phyloP scores from a whole-genome alignment of 2,113 vertebrate genomes.

The Campylomormyrus tamandua region DNA sequence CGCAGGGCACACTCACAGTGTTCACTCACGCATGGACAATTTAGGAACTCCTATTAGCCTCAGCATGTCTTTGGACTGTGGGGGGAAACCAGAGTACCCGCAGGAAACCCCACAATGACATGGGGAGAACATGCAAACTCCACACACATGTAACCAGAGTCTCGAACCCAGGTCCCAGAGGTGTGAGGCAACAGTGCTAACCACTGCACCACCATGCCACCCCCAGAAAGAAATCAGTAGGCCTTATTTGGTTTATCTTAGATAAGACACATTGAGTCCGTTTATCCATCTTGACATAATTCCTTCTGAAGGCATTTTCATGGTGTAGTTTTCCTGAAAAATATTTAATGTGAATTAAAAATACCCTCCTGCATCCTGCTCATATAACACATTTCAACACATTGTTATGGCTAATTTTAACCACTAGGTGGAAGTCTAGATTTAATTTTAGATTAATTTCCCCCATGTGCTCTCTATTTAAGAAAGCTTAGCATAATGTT shows the following conservation, averaged over 20 bases:
- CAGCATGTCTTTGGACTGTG: too few species aligned
- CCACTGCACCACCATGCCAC: too few species aligned
- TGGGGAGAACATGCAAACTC: too few species aligned
- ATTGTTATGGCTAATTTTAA: neutral
- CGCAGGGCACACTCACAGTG: too few species aligned
- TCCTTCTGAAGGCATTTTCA: neutral
- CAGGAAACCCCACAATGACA: too few species aligned
- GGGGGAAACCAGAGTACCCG: too few species aligned
- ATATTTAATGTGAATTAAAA: neutral
- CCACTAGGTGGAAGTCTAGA: constrained; percentile 11
- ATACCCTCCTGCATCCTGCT: neutral
- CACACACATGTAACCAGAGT: too few species aligned
- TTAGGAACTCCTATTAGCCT: too few species aligned
- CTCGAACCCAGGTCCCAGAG: too few species aligned
- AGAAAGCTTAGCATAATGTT: neutral
- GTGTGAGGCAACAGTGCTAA: too few species aligned
- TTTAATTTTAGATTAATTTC: neutral
- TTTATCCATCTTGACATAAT: neutral
- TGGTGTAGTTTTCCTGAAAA: neutral
- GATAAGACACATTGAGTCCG: neutral
- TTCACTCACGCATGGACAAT: too few species aligned
- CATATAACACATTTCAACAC: neutral
- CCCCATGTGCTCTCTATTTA: neutral
- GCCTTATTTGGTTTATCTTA: neutral
- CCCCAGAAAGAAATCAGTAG: neutral